Evolutionary conservation across 2,888 invertebrate genomes (phyloP).

Genomic region (Synanthedon andrenaeformis): DNA sequence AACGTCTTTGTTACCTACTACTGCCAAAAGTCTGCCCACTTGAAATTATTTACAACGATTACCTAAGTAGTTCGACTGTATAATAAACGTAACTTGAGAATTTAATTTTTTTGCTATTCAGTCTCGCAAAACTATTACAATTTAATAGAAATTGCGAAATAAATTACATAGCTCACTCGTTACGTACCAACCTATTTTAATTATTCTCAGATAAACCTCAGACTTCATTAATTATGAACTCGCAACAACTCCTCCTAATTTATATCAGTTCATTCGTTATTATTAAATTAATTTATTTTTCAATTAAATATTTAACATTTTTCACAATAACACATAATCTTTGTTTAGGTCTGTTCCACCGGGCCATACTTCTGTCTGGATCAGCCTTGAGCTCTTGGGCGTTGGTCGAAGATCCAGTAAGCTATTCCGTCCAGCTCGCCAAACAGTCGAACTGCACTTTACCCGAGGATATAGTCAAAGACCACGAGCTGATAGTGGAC

Average conservation of each 20-base stretch:
- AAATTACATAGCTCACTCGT: no score
- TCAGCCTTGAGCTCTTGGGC: conserved; percentile 93
- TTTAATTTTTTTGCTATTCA: no score
- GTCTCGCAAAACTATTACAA: no score
- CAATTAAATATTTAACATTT: neutral
- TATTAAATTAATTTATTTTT: neutral
- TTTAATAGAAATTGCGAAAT: no score
- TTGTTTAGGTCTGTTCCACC: conserved; percentile 83
- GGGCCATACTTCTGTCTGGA: conserved; percentile 88
- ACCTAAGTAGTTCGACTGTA: no score
- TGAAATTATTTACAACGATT: no score
- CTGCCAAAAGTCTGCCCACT: no score
- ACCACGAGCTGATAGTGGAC: conserved; percentile 87
- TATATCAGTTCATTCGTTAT: neutral
- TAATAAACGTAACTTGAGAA: no score
- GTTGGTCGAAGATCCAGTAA: conserved; percentile 86
- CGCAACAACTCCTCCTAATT: neutral
- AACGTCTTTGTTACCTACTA: no score
- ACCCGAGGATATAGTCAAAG: conserved; percentile 83
- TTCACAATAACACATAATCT: conserved; percentile 6
- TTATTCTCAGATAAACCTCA: neutral
- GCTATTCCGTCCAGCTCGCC: conserved; percentile 85
- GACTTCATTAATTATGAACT: neutral
- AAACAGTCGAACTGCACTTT: conserved; percentile 85
- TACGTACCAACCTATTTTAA: no score